Conservation (phyloP, 2,888 invertebrate species). For the Drosophila testacea region DNA sequence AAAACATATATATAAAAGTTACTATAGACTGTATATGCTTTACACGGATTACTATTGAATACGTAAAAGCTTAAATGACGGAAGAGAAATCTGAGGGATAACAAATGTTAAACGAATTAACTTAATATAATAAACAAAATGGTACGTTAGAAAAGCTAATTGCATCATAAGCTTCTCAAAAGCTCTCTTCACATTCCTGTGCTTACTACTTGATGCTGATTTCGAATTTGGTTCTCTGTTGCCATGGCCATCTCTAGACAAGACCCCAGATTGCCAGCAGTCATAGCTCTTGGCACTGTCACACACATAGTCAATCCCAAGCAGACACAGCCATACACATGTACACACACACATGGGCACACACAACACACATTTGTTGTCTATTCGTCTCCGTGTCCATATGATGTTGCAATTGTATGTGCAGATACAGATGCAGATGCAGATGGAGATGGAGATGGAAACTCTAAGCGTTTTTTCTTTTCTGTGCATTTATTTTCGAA, state of each 20-base stretch:
- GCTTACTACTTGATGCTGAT: conserved; percentile 2
- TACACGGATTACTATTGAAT: no score
- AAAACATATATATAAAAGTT: no score
- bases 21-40: no score
- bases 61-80: not conserved
- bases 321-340: not conserved
- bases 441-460: conserved; percentile 59
- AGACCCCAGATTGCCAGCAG: conserved; percentile 21
- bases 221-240: conserved; percentile 9
- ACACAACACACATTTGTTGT: conserved; percentile 31
- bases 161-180: not conserved
- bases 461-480: conserved; percentile 71
- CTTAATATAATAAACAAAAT: not conserved
- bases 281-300: conserved; percentile 20
- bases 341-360: conserved; percentile 13
- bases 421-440: conserved; percentile 37
- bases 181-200: conserved; percentile 10
- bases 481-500: conserved; percentile 81
- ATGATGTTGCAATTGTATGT: conserved; percentile 44
- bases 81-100: not conserved
- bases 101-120: not conserved
- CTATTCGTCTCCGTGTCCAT: conserved; percentile 19
- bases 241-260: conserved; percentile 26
- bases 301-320: conserved; percentile 1
- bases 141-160: not conserved